Percentiles rank a stretch among this genome's conserved stretches.
phyloP scores from a whole-genome alignment of 2,113 vertebrate genomes.

The Bubo bubo region DNA sequence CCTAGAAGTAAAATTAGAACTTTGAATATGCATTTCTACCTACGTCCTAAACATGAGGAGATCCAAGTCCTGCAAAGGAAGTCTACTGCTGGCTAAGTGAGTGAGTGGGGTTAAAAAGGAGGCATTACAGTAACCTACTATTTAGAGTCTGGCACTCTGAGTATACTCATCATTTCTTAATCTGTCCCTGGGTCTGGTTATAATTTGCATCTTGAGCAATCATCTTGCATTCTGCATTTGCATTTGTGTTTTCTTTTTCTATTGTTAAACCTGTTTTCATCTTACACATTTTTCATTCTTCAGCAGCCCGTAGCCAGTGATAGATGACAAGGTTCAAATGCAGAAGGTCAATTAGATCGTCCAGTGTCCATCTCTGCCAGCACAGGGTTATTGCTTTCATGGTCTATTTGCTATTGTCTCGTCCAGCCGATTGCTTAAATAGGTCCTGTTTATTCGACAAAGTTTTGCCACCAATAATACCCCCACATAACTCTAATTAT shows the following conservation, averaged over 20 bases:
- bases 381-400: conserved; percentile 19
- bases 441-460: not conserved
- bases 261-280: conserved; percentile 57
- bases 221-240: not conserved
- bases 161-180: conserved; percentile 29
- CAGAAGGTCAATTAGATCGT: conserved; percentile 33
- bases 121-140: conserved; percentile 44
- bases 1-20: not conserved
- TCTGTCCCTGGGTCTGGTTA: conserved; percentile 22
- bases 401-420: conserved; percentile 35
- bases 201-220: conserved; percentile 57
- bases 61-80: not conserved
- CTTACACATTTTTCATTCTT: conserved; percentile 39
- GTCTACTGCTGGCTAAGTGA: not conserved
- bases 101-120: conserved; percentile 34
- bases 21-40: not conserved
- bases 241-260: conserved; percentile 47
- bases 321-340: conserved; percentile 23
- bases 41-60: not conserved
- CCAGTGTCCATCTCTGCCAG: not conserved
- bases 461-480: conserved; percentile 29
- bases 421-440: not conserved
- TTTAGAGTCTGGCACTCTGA: conserved; percentile 36
- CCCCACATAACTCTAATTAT: conserved; percentile 9
- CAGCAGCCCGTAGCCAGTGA: not conserved